Base-by-base conservation (phyloP, 1,140 invertebrate genomes). In the Drosophila chauvacae region DNA sequence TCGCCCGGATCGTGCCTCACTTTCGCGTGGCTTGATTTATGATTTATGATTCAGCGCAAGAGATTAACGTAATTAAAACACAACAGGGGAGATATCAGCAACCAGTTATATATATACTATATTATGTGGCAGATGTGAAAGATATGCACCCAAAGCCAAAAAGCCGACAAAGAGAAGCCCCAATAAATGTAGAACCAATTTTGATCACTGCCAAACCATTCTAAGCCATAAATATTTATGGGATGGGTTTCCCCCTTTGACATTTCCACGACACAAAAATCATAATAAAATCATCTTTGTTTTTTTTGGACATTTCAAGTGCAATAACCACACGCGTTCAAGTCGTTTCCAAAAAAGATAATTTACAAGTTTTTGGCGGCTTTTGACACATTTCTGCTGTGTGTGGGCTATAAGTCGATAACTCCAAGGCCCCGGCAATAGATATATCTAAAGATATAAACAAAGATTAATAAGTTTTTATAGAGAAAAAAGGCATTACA, bases 321-420 rank as follows among this genome's bases (percentile, higher is more conserved):
- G 65, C 60, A 74, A 68, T 59, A 63, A 60, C 45, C 48, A 73
- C 44, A 44, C 60, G 53, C 35, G 53, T 65, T 60, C 33, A 26
- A 26, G 45, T 47, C 47, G 23, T 71, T n/a, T 10, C 28, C 23
- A 23, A 56, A 59, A 48, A 81, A 48, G 63, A 60, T 69, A 61
- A 39, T 65, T 75, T 71, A 66, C 72, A 81, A 50, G 41, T 41
- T 73, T 57, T 55, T 37, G 58, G 30, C 44, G 53, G 33, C 44
- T 59, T 72, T 72, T 73, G 68, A 59, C 68, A 73, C 70, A 73
- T 73, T 72, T 72, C 13, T 18, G 11, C 20, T 26, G 20, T 45
- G 71, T 57, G 85, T 84, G 73, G 77, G 66, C 53, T 44, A 74
- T 76, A 80, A 73, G 76, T 83, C 85, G 72, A 85, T 84, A 81